phyloP scores from a whole-genome alignment of 1,140 invertebrate genomes.

The Teleogryllus occipitalis region DNA sequence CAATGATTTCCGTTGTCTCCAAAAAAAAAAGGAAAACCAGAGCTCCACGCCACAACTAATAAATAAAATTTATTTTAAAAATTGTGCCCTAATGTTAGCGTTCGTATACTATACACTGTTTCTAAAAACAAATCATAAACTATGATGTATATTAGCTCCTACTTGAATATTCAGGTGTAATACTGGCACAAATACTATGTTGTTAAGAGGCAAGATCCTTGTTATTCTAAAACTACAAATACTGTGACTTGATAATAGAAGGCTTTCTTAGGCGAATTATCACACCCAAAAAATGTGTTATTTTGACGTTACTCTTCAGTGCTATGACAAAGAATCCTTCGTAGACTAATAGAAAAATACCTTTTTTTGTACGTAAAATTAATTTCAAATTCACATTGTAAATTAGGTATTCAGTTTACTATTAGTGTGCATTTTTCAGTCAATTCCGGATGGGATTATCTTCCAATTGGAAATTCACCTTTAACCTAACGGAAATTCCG shows the following conservation, averaged over 20 bases:
- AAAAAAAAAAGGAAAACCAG: not conserved
- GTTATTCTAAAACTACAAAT: slow-evolving; percentile 3
- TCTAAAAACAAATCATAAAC: not conserved
- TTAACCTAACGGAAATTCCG: too few relatives aligned
- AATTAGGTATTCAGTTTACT: not conserved
- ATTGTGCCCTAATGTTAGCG: not conserved
- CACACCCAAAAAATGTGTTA: not conserved
- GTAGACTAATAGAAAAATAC: not conserved
- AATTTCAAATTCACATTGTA: not conserved
- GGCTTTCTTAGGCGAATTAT: not conserved
- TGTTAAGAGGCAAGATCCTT: not conserved
- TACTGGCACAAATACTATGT: not conserved
- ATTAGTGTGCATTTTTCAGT: not conserved
- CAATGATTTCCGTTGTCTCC: not conserved
- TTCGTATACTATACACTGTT: not conserved
- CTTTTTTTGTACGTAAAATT: not conserved
- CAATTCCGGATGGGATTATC: not conserved
- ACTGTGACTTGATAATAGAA: slow-evolving; percentile 5
- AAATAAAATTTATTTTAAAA: not conserved
- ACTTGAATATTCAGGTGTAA: not conserved
- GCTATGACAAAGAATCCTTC: not conserved
- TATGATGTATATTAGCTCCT: not conserved
- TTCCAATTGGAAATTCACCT: too few relatives aligned
- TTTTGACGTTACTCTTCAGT: not conserved
- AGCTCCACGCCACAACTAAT: not conserved